Base-by-base conservation (phyloP, 1,140 invertebrate species). In the Sycophaga agraensis region DNA sequence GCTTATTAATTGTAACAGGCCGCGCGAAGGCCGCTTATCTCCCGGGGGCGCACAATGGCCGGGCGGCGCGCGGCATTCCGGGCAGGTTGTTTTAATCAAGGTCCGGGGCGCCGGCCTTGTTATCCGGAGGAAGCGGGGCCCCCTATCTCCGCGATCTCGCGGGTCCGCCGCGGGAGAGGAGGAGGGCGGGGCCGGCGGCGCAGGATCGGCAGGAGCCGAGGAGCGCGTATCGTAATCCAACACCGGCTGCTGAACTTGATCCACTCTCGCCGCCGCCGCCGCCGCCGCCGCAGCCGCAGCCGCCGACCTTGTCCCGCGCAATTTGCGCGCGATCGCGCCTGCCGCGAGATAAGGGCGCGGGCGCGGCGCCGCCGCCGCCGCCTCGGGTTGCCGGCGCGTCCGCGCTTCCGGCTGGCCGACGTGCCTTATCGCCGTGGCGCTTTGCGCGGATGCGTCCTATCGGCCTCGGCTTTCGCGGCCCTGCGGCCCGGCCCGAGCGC, bases 211-310 rank as follows among this genome's bases (percentile, higher is more conserved):
- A 51, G 55, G 22, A 56, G 40, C 48, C 56, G 57, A 63, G 6
- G 1, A 2, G 5, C 21, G n/a, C 46, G 67, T 72, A 75, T 75
- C 68, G 73, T 75, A 72, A 76, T 75, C 75, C 73, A 72, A 78
- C 74, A 74, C 67, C 70, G 71, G 73, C 68, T 71, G 67, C 62
- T 75, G 73, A 76, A 75, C 73, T 78, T 76, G 74, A 74, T 71
- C 76, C 73, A 76, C 70, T 78, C 75, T 73, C 68, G 68, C n/a
- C n/a, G n/a, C n/a, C n/a, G n/a, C n/a, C n/a, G n/a, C n/a, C n/a
- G n/a, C n/a, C n/a, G n/a, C n/a, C n/a, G n/a, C n/a, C n/a, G n/a
- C n/a, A n/a, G n/a, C n/a, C n/a, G n/a, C n/a, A n/a, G n/a, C n/a
- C n/a, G 68, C 68, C 70, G 74, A 73, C 73, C 73, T 78, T 78